phyloP scores from a whole-genome alignment of 2,113 vertebrate species.

The Synodontis membranacea region DNA sequence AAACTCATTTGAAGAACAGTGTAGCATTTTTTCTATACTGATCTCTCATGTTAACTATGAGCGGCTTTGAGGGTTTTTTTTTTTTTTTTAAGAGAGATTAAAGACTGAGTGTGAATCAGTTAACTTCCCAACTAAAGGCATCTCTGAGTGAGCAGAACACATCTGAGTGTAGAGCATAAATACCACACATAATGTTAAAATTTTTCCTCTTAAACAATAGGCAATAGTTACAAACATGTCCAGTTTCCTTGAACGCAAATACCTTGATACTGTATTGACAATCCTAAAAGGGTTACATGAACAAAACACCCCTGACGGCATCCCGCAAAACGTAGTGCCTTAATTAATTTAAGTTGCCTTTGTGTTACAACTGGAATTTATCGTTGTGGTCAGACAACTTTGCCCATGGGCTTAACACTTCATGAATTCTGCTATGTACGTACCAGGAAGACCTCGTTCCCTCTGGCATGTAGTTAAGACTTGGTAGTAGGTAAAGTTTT shows the following conservation, averaged over 20 bases:
- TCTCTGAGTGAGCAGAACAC: not conserved
- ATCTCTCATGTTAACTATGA: slow-evolving; percentile 32
- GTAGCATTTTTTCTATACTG: slow-evolving; percentile 6
- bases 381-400: not conserved
- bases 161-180: no score
- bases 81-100: not conserved
- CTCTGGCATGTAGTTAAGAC: not conserved
- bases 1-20: slow-evolving; percentile 44
- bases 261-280: no score
- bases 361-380: not conserved
- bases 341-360: not conserved
- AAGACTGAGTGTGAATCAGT: slow-evolving; percentile 5
- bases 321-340: not conserved
- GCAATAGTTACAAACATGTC: no score
- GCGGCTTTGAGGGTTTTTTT: not conserved
- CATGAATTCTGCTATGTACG: not conserved
- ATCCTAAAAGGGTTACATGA: not conserved
- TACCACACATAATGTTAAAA: no score
- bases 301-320: not conserved
- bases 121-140: not conserved
- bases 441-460: not conserved
- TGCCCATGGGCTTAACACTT: not conserved
- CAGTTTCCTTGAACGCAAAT: no score
- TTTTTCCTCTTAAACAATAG: no score
- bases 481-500: not conserved